These are phyloP conservation scores for Drosophila phalerata DNA, from an alignment of 2,888 invertebrate species.

Conservation along the genomic window DNA sequence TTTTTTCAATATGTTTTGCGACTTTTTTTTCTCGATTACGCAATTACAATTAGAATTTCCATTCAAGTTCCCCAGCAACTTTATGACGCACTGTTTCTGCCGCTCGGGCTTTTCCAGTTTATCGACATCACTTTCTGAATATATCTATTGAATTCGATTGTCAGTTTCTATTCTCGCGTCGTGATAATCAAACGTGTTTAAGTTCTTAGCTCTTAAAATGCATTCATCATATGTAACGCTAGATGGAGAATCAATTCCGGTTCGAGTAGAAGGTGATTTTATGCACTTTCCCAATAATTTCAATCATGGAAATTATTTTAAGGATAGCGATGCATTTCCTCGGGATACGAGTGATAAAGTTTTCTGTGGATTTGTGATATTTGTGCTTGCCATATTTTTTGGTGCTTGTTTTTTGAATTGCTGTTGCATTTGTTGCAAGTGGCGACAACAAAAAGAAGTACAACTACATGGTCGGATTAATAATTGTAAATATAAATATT, in stretches of 20 bases:
- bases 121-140: background rate
- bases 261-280: background rate
- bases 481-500: slow-evolving; percentile 27
- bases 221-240: background rate
- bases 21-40: background rate
- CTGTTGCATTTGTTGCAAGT: background rate
- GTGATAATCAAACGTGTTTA: slow-evolving; percentile 26
- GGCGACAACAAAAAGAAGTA: background rate
- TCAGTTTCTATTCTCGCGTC: slow-evolving; percentile 31
- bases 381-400: background rate
- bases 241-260: background rate
- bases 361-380: slow-evolving; percentile 4
- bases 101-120: slow-evolving; percentile 13
- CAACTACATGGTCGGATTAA: background rate
- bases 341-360: background rate
- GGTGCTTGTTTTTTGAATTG: slow-evolving; percentile 12
- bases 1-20: background rate
- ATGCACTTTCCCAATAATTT: background rate
- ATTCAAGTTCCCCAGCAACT: background rate
- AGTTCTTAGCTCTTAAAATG: background rate
- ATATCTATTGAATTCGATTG: background rate
- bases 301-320: background rate
- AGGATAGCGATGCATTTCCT: background rate
- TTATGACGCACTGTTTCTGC: background rate
- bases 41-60: slow-evolving; percentile 9